Percentiles rank a stretch among this genome's conserved stretches.
These are phyloP conservation scores for Hoplodrina blanda DNA, from an alignment of 2,888 invertebrate species.

Conservation along the genomic window DNA sequence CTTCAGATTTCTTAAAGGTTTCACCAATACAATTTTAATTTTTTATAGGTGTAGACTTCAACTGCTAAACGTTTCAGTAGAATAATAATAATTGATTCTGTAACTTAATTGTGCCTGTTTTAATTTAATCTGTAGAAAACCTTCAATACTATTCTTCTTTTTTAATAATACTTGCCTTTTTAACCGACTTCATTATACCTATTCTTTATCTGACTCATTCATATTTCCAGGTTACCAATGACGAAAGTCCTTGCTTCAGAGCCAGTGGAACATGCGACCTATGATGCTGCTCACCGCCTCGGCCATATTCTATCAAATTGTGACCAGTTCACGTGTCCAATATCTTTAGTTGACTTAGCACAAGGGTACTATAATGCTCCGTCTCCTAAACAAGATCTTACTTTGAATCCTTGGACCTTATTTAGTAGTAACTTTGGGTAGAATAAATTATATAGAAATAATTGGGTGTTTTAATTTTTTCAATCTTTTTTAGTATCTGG, in stretches of 20 bases:
- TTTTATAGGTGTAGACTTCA: no score
- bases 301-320: slow-evolving; percentile 88
- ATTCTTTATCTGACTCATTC: slow-evolving; percentile 3
- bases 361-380: slow-evolving; percentile 91
- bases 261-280: slow-evolving; percentile 92
- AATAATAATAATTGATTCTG: no score
- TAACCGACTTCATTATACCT: no score
- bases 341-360: slow-evolving; percentile 93
- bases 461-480: neutral
- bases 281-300: slow-evolving; percentile 92
- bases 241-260: slow-evolving; percentile 92
- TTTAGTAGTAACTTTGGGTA: slow-evolving; percentile 78
- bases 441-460: slow-evolving; percentile 14
- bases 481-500: neutral
- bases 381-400: slow-evolving; percentile 75
- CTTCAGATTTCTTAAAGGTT: no score
- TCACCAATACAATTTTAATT: no score
- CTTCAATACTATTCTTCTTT: neutral
- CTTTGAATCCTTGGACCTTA: slow-evolving; percentile 80
- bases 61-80: no score
- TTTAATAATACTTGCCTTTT: slow-evolving; percentile 1
- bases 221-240: slow-evolving; percentile 92
- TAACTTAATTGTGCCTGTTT: no score
- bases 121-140: neutral
- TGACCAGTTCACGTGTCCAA: slow-evolving; percentile 91